Conservation (phyloP, 2,113 vertebrate species). For the Stercorarius parasiticus region DNA sequence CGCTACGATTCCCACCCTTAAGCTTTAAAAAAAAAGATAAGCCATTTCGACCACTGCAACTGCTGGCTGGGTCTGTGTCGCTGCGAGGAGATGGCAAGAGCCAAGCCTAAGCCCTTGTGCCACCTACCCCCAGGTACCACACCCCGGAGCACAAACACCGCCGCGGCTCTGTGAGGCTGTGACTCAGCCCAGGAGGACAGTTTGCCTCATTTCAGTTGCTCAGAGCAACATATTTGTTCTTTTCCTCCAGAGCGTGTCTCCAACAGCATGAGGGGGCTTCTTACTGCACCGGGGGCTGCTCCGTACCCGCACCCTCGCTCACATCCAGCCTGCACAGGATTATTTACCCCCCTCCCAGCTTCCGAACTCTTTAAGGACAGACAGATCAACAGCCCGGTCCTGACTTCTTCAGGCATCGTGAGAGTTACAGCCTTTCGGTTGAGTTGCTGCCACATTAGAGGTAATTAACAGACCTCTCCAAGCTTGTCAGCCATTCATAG, state of each 20-base stretch:
- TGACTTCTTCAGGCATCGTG: accelerated
- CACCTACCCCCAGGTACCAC: neutral
- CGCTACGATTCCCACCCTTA: neutral
- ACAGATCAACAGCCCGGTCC: accelerated
- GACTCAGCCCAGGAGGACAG: constrained; percentile 20
- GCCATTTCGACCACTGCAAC: neutral
- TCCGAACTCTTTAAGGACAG: neutral
- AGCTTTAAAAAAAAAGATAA: neutral
- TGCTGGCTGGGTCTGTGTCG: accelerated
- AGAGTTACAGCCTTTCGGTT: accelerated
- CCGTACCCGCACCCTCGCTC: accelerated
- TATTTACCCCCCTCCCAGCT: accelerated
- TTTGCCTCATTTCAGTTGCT: neutral
- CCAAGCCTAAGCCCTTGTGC: neutral
- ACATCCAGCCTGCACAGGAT: accelerated
- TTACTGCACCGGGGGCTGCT: accelerated
- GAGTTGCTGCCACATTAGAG: neutral
- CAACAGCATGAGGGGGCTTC: neutral
- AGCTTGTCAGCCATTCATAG: accelerated
- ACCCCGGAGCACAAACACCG: constrained; percentile 14
- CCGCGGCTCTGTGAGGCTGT: neutral
- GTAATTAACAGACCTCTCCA: no score
- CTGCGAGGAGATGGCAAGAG: neutral
- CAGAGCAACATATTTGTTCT: constrained; percentile 9
- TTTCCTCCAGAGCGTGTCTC: neutral